A percentile compares a stretch with the other conserved stretches of the same genome.
Evolutionary conservation across 2,113 vertebrate genomes (phyloP).

Genomic region (Vidua macroura): DNA sequence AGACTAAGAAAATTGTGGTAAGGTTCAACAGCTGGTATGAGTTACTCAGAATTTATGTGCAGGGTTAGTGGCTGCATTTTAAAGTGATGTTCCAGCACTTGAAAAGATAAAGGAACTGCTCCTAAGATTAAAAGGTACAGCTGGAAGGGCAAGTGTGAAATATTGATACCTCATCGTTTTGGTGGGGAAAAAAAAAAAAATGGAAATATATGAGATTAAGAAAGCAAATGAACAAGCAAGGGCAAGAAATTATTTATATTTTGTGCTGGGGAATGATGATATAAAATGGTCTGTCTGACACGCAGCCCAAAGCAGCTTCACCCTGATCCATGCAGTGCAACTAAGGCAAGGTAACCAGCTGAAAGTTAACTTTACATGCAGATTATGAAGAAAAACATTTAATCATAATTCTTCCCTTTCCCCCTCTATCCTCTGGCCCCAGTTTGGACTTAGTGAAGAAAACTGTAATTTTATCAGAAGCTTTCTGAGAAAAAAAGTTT

Average conservation of each 20-base stretch:
- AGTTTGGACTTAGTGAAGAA: neutral
- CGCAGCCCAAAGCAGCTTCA: neutral
- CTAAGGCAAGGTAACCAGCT: neutral
- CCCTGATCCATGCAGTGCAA: neutral
- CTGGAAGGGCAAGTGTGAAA: neutral
- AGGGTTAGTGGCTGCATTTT: neutral
- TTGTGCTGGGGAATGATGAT: neutral
- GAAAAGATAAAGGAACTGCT: neutral
- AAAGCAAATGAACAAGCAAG: neutral
- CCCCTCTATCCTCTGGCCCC: fast-evolving
- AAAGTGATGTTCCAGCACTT: neutral
- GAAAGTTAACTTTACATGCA: neutral
- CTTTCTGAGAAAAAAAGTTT: neutral
- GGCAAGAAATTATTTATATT: neutral
- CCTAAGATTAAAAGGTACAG: neutral
- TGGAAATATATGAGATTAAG: neutral
- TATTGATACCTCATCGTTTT: neutral
- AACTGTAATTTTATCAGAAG: neutral
- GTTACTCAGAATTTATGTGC: neutral
- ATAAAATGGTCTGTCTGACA: neutral
- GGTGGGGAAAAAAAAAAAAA: neutral
- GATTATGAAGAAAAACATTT: neutral
- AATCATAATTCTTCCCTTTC: neutral
- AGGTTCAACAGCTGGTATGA: neutral
- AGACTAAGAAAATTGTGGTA: neutral